These are phyloP conservation scores for Parazoanthus atlanticus DNA, from an alignment of 92 coral and sea anemone species.

Conservation along the genomic window DNA sequence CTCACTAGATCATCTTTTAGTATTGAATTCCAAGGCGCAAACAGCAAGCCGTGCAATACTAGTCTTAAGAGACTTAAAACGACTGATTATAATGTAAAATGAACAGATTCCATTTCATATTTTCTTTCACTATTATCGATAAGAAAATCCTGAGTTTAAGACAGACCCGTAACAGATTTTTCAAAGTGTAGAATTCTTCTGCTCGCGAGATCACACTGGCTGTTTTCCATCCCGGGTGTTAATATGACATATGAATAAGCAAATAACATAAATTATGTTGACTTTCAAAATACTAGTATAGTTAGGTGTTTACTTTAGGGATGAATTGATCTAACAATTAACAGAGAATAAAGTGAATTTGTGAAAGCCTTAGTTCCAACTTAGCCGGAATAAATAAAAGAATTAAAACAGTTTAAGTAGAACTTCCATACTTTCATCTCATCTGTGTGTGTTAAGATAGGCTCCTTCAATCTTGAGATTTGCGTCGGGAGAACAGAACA, in stretches of 20 bases:
- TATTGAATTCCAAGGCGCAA: background rate
- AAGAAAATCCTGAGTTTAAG: background rate
- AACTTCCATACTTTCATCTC: too few relatives aligned
- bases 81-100: background rate
- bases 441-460: background rate
- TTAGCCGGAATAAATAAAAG: background rate
- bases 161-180: background rate
- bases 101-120: background rate
- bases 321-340: slow-evolving; percentile 10
- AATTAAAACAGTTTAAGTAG: slow-evolving; percentile 3
- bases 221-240: slow-evolving; percentile 47
- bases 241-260: slow-evolving; percentile 61
- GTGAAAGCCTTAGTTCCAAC: background rate
- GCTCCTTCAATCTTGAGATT: background rate
- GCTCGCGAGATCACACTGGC: slow-evolving; percentile 10
- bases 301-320: slow-evolving; percentile 12
- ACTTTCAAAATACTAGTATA: slow-evolving; percentile 51
- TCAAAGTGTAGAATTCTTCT: background rate
- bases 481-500: slow-evolving; percentile 5
- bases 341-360: background rate
- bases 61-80: background rate
- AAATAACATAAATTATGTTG: slow-evolving; percentile 56
- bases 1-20: background rate
- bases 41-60: background rate
- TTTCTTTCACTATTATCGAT: background rate